Base-by-base conservation (phyloP, 2,797 vertebrate species). In the Coranthus polyacanthus region DNA sequence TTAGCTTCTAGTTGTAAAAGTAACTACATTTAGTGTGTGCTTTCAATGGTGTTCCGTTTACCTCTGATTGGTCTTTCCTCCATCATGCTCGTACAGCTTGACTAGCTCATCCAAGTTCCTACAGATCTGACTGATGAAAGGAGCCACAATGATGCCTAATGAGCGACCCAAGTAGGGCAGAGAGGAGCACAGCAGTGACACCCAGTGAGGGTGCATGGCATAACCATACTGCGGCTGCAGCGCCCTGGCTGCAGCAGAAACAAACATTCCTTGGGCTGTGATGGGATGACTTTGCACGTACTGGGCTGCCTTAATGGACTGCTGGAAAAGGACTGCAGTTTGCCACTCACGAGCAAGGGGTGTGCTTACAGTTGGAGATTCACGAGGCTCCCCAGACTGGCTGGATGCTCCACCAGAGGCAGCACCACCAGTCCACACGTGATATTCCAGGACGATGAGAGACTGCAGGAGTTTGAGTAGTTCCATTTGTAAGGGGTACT, bases 121-220 rank as follows among this genome's bases (percentile, higher is more conserved):
- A 91, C 98, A 99, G 81, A 99, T 97, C 85, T 99, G 98, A 52
- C 89, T 90, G 34, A 98, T 78, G 61, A 99, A 95, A 0, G 98
- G 97, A 2, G 96, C 94, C 73, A 98, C 95, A 0, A 97, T 96
- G 93, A 98, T 96, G 79, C 95, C 95, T 18, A 99, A 86, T 0
- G 98, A 99, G 71, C 95, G 96, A 0, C 98, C 97, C 43, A 99
- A 91, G 84, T 96, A 99, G 0, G 97, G 98, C 83, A 99, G 88
- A 12, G 94, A 95, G 12, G 92, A 88, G 0, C 96, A 96, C 76
- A 99, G 94, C 81, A 98, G 86, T 2, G 92, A 90, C 52, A 99
- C 97, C 98, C 98, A 99, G 26, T 96, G 93, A 0, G 97, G 95
- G 85, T 99, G 98, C 96, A 99, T 97, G 41, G 95, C 92, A 0